Base-by-base conservation (phyloP, 2,113 vertebrate species). In the Chiloscyllium plagiosum region DNA sequence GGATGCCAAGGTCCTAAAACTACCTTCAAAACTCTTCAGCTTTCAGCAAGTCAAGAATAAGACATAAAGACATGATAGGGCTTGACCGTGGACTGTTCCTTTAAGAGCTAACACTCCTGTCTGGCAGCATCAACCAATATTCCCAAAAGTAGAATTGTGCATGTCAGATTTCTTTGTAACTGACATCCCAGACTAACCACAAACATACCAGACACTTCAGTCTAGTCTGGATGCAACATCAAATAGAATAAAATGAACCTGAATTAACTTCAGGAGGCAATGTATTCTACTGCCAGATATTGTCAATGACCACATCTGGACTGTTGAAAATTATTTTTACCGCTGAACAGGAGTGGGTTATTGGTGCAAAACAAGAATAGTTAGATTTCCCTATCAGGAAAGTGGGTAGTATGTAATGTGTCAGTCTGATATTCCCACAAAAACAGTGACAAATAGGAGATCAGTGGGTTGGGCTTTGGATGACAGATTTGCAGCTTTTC, bases 201-300 rank as follows among this genome's bases (percentile, higher is more conserved):
- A 94, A 94, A 94, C 93, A 69, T 94, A 70, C 66, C 93, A 94
- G 93, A 94, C 66, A 50, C 93, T 94, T 69, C 93, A 68, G 37
- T 94, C 93, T 94, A 7, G 66, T 94, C 93, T 94, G 93, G 42
- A 70, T 70, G 37, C 93, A 94, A 70, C 93, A 90, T 94, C 66
- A 69, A 66, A 47, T 47, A 24, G 66, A 66, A 70, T 94, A 10
- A 47, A 50, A 47, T 69, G 66, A 47, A 94, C 68, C 65, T 94
- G 65, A 20, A 94, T 70, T 70, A 94, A 69, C 66, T 47, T 42
- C 70, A 10, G 56, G 37, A 94, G 93, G 68, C 6, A 50, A 42
- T 47, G 93, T 56, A 90, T 1, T 69, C 17, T 8, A 70, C 66
- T 47, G n/a, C 33, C 20, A 70, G 68, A 50, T 70, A 65, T n/a